phyloP scores from a whole-genome alignment of 2,888 invertebrate genomes.

The Eupithecia tripunctaria region DNA sequence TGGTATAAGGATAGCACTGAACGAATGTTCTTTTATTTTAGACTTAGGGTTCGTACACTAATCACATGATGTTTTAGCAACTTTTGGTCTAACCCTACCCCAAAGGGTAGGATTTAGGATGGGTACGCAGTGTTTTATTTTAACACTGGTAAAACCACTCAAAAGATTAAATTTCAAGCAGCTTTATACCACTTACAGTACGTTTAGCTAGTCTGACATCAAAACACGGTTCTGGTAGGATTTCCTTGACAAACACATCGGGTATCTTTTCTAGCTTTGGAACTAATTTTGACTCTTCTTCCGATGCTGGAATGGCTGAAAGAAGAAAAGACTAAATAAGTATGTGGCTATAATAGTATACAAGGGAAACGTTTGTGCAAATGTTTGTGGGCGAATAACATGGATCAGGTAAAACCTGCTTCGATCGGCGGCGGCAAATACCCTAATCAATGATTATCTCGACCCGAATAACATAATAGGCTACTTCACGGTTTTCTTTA shows the following conservation, averaged over 20 bases:
- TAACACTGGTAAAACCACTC: background rate
- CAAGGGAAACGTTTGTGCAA: background rate
- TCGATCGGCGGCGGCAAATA: background rate
- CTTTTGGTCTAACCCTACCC: too few relatives aligned
- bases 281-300: constrained; percentile 52
- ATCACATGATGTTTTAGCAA: too few relatives aligned
- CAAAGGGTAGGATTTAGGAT: too few relatives aligned
- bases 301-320: constrained; percentile 45
- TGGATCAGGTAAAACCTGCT: background rate
- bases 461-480: background rate
- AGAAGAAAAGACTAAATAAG: background rate
- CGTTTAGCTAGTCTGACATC: constrained; percentile 89
- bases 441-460: background rate
- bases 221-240: constrained; percentile 86
- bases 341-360: background rate
- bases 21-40: too few relatives aligned
- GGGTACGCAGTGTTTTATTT: too few relatives aligned
- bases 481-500: background rate
- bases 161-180: background rate
- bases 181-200: constrained; percentile 58
- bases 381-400: background rate
- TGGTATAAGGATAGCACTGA: background rate
- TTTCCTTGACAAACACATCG: constrained; percentile 88
- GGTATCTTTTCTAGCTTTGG: constrained; percentile 63
- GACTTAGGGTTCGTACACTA: too few relatives aligned